Base-by-base conservation (phyloP, 2,113 vertebrate species). In the Fregata magnificens region DNA sequence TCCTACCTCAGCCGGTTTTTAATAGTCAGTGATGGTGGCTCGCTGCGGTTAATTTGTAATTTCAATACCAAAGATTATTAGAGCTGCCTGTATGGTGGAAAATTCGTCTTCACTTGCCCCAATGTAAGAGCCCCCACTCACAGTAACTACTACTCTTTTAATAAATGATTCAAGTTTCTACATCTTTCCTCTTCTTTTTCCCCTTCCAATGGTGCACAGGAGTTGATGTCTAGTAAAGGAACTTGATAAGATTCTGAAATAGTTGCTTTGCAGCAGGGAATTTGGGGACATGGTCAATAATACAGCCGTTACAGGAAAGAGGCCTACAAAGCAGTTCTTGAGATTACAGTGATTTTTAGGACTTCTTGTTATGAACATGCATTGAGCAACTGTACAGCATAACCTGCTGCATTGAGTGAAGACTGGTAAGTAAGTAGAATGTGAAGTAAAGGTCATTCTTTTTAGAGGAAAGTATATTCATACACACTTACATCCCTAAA, bases 1-100 rank as follows among this genome's bases (percentile, higher is more conserved):
- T 87, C 7, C 3, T 34, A 7, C 25, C 52, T 82, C 38, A 59
- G 24, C 24, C 5, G 14, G 4, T 29, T 87, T 82, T 90, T 63
- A 67, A 13, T 13, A 19, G 40, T 45, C 20, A 12, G 25, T 3
- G 3, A 0, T 5, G 1, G 50, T 52, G 53, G 8, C 36, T 83
- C 3, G 1, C 38, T 36, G 72, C 40, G 40, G 18, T 44, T 80
- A 20, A 53, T 73, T 50, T 72, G 24, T 40, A 14, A 55, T 28
- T 89, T 86, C 14, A 34, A 5, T 62, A 38, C 11, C 56, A 69
- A 83, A 52, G 13, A 81, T 20, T 56, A 44, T 32, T 53, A 42
- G 10, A 82, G 40, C 36, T 78, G 59, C 3, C 31, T 47, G 12
- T 19, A 3, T 10, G 8, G 38, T 6, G 2, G 31, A 72, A 83